Evolutionary conservation across 1,140 invertebrate species (phyloP), one percentile per base, ranked within the genome.

Genomic region (Linepithema humile): DNA sequence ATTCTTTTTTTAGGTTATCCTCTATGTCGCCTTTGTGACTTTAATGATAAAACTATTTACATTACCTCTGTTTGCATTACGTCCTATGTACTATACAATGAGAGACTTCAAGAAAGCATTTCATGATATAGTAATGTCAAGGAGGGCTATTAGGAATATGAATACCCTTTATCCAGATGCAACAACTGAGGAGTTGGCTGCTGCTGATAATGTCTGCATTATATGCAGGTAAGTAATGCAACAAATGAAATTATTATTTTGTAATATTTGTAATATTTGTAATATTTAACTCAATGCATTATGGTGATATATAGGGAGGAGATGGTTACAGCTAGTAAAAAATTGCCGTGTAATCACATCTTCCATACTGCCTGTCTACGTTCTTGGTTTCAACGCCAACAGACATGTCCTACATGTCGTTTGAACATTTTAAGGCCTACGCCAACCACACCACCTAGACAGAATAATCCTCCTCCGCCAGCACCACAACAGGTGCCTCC

Each of bases 311-410:
- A 50, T 40, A 95, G 95, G 40, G 95, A 96, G 83, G 95, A 96
- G 85, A 96, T 95, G 95, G 92, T 96, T 40, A 93, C 95, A 94
- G 97, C 97, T 53, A 98, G 98, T 2, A 99, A 99, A 95, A 99
- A 99, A 93, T 95, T 99, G 75, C 99, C 99, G 0, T 99, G 99
- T 95, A 99, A 99, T 94, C 99, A 99, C 93, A 99, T 99, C 90
- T 99, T 99, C 95, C 99, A 99, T 94, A 98, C 98, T 29, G 97
- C 97, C 40, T 99, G 99, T 94, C 95, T 99, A n/a, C 96, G 99
- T 9, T 98, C 98, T 4, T 99, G 99, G 99, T 99, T 99, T 94
- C 99, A 99, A 95, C 96, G 99, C 12, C 99, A 99, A 94, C 99
- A 99, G 95, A 99, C 99, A 0, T 99, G 99, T 94, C 99, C 99